Evolutionary conservation across 2,113 vertebrate genomes (phyloP).

Genomic region (Lontra canadensis): DNA sequence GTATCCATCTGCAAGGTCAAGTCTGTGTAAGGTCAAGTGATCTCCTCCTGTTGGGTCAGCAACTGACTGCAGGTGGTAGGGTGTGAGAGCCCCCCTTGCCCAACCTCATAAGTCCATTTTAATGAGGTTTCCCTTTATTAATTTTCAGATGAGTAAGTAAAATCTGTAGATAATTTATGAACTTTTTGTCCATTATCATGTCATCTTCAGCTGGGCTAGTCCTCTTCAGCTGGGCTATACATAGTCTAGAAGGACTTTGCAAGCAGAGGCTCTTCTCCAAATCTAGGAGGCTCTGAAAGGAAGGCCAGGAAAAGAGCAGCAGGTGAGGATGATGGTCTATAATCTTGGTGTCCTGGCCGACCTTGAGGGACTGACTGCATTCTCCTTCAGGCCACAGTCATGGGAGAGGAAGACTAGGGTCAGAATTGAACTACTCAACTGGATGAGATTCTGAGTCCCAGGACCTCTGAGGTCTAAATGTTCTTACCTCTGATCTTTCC

Average conservation of each 20-base stretch:
- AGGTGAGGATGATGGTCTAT: neutral
- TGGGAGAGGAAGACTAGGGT: neutral
- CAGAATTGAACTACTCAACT: neutral
- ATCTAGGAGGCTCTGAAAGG: neutral
- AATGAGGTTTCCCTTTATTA: neutral
- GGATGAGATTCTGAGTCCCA: neutral
- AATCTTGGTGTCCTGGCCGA: neutral
- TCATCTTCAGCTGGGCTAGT: neutral
- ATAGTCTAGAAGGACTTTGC: neutral
- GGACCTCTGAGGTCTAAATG: neutral
- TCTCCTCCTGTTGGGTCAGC: neutral
- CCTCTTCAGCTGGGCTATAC: neutral
- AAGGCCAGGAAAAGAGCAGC: neutral
- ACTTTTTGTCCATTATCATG: neutral
- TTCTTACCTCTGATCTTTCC: neutral
- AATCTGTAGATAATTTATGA: slow-evolving; percentile 2
- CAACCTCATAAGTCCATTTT: neutral
- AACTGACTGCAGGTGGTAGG: neutral
- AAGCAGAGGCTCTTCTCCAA: neutral
- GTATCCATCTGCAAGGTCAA: neutral
- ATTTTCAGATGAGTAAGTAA: neutral
- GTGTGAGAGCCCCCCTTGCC: neutral
- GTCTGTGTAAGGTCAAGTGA: neutral
- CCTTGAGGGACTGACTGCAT: neutral
- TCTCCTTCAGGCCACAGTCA: neutral